phyloP scores from a whole-genome alignment of 1,140 invertebrate species.

The Drosophila murphyi region DNA sequence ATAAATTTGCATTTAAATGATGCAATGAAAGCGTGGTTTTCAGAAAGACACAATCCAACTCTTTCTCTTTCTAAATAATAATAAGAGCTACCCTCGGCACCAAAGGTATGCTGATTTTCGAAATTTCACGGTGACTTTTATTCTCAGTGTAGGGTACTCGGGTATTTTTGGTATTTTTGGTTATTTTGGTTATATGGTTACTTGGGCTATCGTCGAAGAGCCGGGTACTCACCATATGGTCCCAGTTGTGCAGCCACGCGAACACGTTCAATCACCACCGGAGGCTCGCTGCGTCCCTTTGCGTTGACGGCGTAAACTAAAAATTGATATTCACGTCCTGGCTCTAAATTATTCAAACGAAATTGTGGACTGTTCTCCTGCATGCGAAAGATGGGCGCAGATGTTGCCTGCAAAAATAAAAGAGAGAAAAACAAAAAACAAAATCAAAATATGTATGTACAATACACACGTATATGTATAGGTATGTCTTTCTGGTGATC shows the following conservation, averaged over 20 bases:
- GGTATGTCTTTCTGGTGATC: constrained; percentile 5
- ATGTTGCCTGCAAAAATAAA: constrained; percentile 78
- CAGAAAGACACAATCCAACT: too few species aligned
- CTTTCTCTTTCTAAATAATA: too few species aligned
- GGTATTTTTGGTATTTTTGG: background rate
- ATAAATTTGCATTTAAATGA: too few species aligned
- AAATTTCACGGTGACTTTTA: constrained; percentile 11
- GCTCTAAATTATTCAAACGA: constrained; percentile 88
- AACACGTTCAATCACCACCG: constrained; percentile 87
- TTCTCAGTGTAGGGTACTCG: background rate
- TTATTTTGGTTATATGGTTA: constrained; percentile 8
- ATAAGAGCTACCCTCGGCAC: background rate
- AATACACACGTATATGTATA: background rate
- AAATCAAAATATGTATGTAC: constrained; percentile 19
- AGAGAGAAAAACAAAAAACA: constrained; percentile 10
- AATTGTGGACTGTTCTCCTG: constrained; percentile 88
- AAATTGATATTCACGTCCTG: constrained; percentile 88
- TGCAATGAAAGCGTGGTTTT: too few species aligned
- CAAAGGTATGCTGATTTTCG: background rate
- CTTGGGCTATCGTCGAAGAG: background rate
- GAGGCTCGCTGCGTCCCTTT: constrained; percentile 88
- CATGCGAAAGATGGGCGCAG: constrained; percentile 86
- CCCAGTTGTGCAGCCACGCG: constrained; percentile 85
- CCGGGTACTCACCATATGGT: constrained; percentile 81
- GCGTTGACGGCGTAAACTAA: constrained; percentile 89